Evolutionary conservation across 2,113 vertebrate genomes (phyloP), one percentile per base, ranked within the genome.

Genomic region (Perca flavescens): DNA sequence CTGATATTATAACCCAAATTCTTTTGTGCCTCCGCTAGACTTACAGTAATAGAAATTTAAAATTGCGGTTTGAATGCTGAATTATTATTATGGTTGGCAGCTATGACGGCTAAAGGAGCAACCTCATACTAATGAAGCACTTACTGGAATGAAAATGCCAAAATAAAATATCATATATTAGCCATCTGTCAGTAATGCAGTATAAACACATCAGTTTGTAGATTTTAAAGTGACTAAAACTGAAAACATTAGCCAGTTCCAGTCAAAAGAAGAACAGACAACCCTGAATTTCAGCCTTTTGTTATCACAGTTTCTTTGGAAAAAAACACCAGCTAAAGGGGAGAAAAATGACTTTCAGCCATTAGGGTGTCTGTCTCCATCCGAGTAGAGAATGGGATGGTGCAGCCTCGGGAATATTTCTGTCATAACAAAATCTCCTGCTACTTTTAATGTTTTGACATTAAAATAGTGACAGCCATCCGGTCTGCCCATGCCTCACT

Each of bases 361-460:
- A 85, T 86, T 87, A 80, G n/a, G 56, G 79, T 50, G 78, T 86
- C 84, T 66, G 68, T 82, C 86, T 90, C 87, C 79, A 8, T 91
- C 71, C 76, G 79, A 87, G 84, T n/a, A 8, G 72, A 71, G 85
- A 77, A 83, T 17, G 66, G 76, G 78, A 79, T n/a, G 79, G 34
- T 56, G 70, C 73, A 43, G 80, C 90, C 77, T 57, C 71, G 1
- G 88, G 88, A 85, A 81, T 82, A 78, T 43, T 84, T 43, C 89
- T 91, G 87, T 93, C 93, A 94, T 80, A 89, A 87, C 91, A 90
- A 77, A 77, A 63, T 79, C 79, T 62, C 28, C 7, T 16, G 50
- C 80, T 84, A 73, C 79, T 88, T 86, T 85, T 62, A 80, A 80
- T 85, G 91, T 87, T 90, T 80, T 88, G 90, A 93, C 89, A 84